These are phyloP conservation scores for Lordiphosa andalusiaca DNA, from an alignment of 2,888 invertebrate species.

Conservation along the genomic window DNA sequence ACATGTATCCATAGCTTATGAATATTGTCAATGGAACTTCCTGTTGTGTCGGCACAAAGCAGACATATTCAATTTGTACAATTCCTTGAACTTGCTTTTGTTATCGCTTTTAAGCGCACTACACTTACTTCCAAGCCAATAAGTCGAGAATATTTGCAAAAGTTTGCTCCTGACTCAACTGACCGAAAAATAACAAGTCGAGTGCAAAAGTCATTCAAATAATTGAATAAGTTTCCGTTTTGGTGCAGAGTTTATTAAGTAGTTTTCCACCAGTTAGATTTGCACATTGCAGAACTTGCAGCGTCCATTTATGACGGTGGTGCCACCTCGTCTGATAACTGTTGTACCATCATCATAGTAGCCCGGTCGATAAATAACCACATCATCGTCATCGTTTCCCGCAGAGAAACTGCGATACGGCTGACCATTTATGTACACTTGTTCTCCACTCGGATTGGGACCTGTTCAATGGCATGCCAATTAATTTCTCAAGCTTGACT, in stretches of 20 bases:
- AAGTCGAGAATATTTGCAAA: too few relatives aligned
- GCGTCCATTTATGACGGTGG: conserved; percentile 46
- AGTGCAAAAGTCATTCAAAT: too few relatives aligned
- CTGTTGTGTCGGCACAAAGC: too few relatives aligned
- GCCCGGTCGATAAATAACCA: conserved; percentile 40
- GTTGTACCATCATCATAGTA: conserved; percentile 35
- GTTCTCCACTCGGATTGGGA: conserved; percentile 50
- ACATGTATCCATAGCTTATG: too few relatives aligned
- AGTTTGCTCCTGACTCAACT: too few relatives aligned
- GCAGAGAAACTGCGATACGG: conserved; percentile 56
- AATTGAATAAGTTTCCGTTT: not conserved
- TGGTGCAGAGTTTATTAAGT: not conserved
- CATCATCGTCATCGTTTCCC: conserved; percentile 8
- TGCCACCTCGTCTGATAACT: conserved; percentile 38
- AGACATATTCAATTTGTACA: too few relatives aligned
- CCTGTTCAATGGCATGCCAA: conserved; percentile 22
- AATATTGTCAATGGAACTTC: too few relatives aligned
- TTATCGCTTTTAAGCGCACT: too few relatives aligned
- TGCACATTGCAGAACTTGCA: conserved; percentile 57
- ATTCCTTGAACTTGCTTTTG: too few relatives aligned
- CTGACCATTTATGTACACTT: conserved; percentile 49
- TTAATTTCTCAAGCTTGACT: not conserved
- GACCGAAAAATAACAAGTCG: too few relatives aligned
- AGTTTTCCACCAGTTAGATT: conserved; percentile 1
- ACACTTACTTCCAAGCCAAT: too few relatives aligned